A percentile compares a stretch with the other conserved stretches of the same genome.
phyloP scores from a whole-genome alignment of 2,888 invertebrate species.

The Eubasilissa splendida region DNA sequence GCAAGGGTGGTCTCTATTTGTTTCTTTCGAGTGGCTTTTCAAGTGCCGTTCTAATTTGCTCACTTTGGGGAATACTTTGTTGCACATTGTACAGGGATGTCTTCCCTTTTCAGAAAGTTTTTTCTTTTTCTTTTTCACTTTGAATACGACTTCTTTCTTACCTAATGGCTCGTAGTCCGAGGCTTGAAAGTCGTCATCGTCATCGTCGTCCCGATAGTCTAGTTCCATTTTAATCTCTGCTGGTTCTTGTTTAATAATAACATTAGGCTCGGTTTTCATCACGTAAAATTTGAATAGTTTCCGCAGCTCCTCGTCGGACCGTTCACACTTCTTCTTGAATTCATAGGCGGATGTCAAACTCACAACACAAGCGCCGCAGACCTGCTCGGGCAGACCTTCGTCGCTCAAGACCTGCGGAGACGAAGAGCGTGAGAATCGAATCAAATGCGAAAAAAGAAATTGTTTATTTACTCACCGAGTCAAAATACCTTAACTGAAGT shows the following conservation, averaged over 20 bases:
- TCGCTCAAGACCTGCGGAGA: slow-evolving; percentile 49
- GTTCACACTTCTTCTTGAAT: slow-evolving; percentile 53
- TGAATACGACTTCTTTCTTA: slow-evolving; percentile 38
- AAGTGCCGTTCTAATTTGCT: slow-evolving; percentile 53
- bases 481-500: slow-evolving; percentile 64
- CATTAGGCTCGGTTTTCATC: slow-evolving; percentile 33
- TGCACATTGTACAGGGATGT: slow-evolving; percentile 51
- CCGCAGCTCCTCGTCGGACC: slow-evolving; percentile 48
- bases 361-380: slow-evolving; percentile 51
- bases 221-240: slow-evolving; percentile 55
- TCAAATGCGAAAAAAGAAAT: not conserved
- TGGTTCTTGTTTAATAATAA: slow-evolving; percentile 57
- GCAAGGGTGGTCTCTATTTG: slow-evolving; percentile 53
- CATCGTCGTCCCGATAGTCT: slow-evolving; percentile 42
- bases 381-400: slow-evolving; percentile 56
- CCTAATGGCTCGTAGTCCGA: slow-evolving; percentile 55
- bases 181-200: slow-evolving; percentile 53
- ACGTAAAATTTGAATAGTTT: slow-evolving; percentile 44
- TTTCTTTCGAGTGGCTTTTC: slow-evolving; percentile 49
- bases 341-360: slow-evolving; percentile 50
- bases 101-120: slow-evolving; percentile 36
- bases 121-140: slow-evolving; percentile 54
- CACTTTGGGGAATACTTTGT: slow-evolving; percentile 52
- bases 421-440: not conserved
- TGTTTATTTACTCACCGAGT: not conserved